Base-by-base conservation (phyloP, 2,888 invertebrate genomes). In the Keiferia lycopersicella region DNA sequence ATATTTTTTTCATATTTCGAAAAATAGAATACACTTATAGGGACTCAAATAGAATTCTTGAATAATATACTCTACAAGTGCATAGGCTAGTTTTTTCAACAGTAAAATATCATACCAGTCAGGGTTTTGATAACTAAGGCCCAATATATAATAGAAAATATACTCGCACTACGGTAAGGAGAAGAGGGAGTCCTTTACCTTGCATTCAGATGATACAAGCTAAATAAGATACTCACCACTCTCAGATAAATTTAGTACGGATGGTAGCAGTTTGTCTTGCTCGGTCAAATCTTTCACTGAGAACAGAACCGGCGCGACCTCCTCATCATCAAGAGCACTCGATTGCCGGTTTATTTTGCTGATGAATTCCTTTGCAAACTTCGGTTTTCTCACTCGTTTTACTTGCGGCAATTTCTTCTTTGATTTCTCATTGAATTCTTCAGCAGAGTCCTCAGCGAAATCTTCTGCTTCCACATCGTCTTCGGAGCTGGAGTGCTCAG, bases 191-290 rank as follows among this genome's bases (percentile, higher is more conserved):
- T n/a, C n/a, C n/a, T n/a, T n/a, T n/a, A n/a, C n/a, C n/a, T n/a
- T n/a, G n/a, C n/a, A n/a, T n/a, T n/a, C n/a, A n/a, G n/a, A n/a
- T n/a, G n/a, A n/a, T n/a, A n/a, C n/a, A n/a, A n/a, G 26, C 26
- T 8, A 34, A 34, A 34, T 10, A 34, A n/a, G n/a, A 30, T 60
- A 79, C 84, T 70, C 75, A 92, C 92, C 92, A 86, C 92, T 92
- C 76, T 92, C 92, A 59, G 92, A 92, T 48, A 92, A 81, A 77
- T 92, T 87, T 0, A 92, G 80, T 68, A 88, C 74, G 8, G 88
- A 73, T 45, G 92, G 92, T 64, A 92, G 71, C 45, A 90, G 73
- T 71, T 92, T 92, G 70, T 92, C 90, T 64, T 84, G 82, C 61
- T 87, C 92, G 26, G 89, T 86, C 62, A 92, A 76, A 76, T 92